Base-by-base conservation (phyloP, 2,888 invertebrate genomes). In the Cantharis rufa region DNA sequence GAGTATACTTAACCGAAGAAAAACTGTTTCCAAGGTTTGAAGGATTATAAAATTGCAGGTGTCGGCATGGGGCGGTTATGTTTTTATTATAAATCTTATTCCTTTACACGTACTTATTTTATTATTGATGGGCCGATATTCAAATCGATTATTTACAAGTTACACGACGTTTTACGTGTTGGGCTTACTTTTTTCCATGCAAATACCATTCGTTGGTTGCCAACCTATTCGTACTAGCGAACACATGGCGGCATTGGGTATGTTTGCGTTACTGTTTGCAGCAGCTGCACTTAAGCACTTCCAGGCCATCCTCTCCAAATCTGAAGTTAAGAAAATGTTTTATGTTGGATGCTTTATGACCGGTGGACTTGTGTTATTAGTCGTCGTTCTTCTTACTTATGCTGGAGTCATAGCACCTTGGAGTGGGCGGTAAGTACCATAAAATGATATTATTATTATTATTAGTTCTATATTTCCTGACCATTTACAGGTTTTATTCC, bases 1-100 rank as follows among this genome's bases (percentile, higher is more conserved):
- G 88, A 90, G 90, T 86, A 71, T 72, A 24, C 9, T 70, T 16
- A 63, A n/a, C 13, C 28, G 15, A 9, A 21, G 10, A 18, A 48
- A 69, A n/a, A 27, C 15, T 28, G 15, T 10, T 69, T n/a, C 7
- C 61, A 15, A 28, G 10, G 7, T 32, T 70, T 48, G 0, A 71
- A 71, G 16, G 10, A 32, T 2, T 24, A 10, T 63, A 15, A 21
- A 66, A 10, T 87, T 89, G 68, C 86, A 95, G 95, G 95, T 99
- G 2, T 99, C 98, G 79, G 99, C 99, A 81, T 99, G 99, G 99
- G 99, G 99, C 83, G 99, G 99, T 80, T 99, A 99, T 87, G 99
- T 99, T 62, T 99, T 99, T 88, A 99, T 99, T 84, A 99, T 99
- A 86, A 99, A 99, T 89, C 90, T 99, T 86, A 99, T 99, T 82